Conservation (phyloP, 2,888 invertebrate genomes). For the Calameuta pallipes region DNA sequence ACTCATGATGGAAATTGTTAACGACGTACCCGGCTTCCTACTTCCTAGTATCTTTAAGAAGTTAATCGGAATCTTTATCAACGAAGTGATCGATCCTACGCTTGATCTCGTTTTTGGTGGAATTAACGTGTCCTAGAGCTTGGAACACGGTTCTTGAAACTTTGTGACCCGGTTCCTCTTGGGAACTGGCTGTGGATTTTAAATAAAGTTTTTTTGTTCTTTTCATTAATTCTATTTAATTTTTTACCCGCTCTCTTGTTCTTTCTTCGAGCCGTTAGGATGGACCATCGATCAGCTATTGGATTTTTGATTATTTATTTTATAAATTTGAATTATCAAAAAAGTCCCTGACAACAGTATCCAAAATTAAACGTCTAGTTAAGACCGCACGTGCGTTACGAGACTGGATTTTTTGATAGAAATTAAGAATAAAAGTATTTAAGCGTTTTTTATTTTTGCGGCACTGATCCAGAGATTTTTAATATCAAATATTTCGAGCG, state of each 20-base stretch:
- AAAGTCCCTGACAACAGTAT: no score
- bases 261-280: background rate
- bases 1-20: conserved; percentile 16
- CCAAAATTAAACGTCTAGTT: no score
- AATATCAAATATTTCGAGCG: no score
- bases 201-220: background rate
- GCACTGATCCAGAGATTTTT: no score
- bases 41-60: conserved; percentile 27
- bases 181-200: background rate
- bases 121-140: background rate
- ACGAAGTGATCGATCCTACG: conserved; percentile 21
- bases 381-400: no score
- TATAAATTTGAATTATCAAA: no score
- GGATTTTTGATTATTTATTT: no score
- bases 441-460: no score
- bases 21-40: conserved; percentile 22
- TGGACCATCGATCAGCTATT: no score
- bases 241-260: background rate
- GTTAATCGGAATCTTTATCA: conserved; percentile 1
- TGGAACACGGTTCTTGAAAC: background rate
- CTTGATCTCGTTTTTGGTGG: conserved; percentile 35
- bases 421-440: background rate
- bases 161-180: background rate
- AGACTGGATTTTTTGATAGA: background rate
- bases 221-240: background rate